These are phyloP conservation scores for Arctopsyche grandis DNA, from an alignment of 1,140 invertebrate species.

Conservation along the genomic window DNA sequence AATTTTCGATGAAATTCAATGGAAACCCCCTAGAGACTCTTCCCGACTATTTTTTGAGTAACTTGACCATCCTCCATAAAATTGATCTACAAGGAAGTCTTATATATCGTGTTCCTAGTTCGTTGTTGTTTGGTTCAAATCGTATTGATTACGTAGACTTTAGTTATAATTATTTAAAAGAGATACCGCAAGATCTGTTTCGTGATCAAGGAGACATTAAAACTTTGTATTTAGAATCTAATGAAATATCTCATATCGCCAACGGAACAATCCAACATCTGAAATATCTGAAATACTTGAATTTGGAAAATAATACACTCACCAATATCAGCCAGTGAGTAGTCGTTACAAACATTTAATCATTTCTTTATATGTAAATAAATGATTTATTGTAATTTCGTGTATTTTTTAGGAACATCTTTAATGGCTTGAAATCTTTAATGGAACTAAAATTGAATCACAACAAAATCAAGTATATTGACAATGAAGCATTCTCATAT, in stretches of 20 bases:
- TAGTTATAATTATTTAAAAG: constrained; percentile 66
- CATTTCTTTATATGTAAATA: no score
- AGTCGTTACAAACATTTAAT: no score
- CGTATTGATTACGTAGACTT: constrained; percentile 68
- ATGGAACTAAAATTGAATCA: constrained; percentile 48
- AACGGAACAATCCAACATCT: constrained; percentile 65
- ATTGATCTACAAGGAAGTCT: constrained; percentile 65
- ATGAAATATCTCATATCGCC: constrained; percentile 67
- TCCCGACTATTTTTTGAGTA: constrained; percentile 67
- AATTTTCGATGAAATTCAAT: constrained; percentile 66
- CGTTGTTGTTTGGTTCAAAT: constrained; percentile 69
- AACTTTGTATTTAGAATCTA: constrained; percentile 68
- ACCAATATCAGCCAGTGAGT: constrained; percentile 65
- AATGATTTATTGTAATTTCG: no score
- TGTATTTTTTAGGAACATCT: no score
- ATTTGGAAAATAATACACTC: constrained; percentile 68
- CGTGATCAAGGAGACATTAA: constrained; percentile 68
- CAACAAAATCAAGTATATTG: constrained; percentile 62
- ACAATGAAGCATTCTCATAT: no score
- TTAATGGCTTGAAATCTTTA: no score
- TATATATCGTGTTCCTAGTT: constrained; percentile 65
- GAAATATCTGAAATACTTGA: constrained; percentile 65
- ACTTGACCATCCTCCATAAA: constrained; percentile 65
- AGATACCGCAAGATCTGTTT: constrained; percentile 68
- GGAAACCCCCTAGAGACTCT: constrained; percentile 68